Evolutionary conservation across 2,113 vertebrate genomes (phyloP).

Genomic region (Paratilapia polleni): DNA sequence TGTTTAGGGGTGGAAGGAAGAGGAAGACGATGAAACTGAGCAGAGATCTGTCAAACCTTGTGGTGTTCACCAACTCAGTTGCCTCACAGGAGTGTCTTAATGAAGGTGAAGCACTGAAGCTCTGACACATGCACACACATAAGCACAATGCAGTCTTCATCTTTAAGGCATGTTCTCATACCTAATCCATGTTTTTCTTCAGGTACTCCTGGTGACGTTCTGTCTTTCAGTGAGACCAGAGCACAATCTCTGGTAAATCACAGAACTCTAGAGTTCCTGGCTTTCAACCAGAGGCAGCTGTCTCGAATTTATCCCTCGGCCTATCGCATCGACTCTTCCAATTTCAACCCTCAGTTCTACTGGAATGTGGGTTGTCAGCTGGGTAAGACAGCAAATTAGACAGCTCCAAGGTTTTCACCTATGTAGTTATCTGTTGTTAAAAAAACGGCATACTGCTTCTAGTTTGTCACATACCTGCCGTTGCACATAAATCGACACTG

Average conservation of each 20-base stretch:
- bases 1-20: constrained; percentile 83
- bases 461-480: neutral
- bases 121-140: neutral
- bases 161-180: neutral
- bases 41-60: constrained; percentile 93
- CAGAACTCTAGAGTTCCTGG: constrained; percentile 89
- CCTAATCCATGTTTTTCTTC: constrained; percentile 14
- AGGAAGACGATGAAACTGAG: constrained; percentile 96
- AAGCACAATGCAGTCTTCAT: neutral
- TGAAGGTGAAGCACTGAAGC: constrained; percentile 82
- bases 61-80: constrained; percentile 95
- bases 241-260: constrained; percentile 95
- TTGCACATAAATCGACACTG: neutral
- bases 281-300: constrained; percentile 95
- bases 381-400: constrained; percentile 77
- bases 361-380: constrained; percentile 97
- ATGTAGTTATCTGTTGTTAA: no score
- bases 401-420: neutral
- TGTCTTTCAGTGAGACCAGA: constrained; percentile 94
- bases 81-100: constrained; percentile 92
- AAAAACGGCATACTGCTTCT: neutral
- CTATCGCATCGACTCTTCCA: constrained; percentile 97
- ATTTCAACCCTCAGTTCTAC: constrained; percentile 96
- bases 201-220: constrained; percentile 91
- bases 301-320: constrained; percentile 96